Conservation (phyloP, 2,797 vertebrate species). For the Ctenosaura bakeri region DNA sequence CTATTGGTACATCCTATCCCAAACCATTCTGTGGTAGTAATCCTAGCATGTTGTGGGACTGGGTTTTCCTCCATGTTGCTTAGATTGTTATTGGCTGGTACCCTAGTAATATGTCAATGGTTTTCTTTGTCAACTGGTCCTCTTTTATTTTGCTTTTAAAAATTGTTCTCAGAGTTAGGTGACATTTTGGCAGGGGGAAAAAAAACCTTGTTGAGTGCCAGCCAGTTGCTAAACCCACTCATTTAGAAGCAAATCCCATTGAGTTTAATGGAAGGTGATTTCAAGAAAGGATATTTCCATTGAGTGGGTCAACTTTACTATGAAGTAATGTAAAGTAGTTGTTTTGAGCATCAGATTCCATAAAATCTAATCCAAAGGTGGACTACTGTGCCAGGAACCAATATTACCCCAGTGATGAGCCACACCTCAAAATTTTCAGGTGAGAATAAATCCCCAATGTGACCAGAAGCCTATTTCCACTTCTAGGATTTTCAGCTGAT, state of each 20-base stretch:
- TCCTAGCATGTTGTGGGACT: slow-evolving; percentile 1
- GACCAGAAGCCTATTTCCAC: no score
- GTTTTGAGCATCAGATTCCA: background rate
- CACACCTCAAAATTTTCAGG: no score
- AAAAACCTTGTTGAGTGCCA: background rate
- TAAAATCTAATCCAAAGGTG: background rate
- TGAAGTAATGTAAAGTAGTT: background rate
- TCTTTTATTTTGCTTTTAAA: background rate
- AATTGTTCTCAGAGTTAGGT: background rate
- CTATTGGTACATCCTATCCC: background rate
- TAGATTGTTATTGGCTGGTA: slow-evolving; percentile 40
- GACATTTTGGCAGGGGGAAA: background rate
- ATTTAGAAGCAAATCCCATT: background rate
- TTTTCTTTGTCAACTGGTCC: slow-evolving; percentile 26
- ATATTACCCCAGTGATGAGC: no score
- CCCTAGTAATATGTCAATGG: slow-evolving; percentile 34
- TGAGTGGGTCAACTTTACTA: background rate
- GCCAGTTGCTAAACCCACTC: background rate
- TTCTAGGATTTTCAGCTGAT: no score
- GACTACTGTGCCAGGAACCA: no score
- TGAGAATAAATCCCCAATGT: no score
- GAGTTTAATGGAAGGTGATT: slow-evolving; percentile 2
- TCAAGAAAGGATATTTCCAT: background rate
- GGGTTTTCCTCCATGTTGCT: slow-evolving; percentile 38
- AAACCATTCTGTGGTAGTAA: background rate